phyloP scores from a whole-genome alignment of 2,888 invertebrate species.

The Pterostichus madidus region DNA sequence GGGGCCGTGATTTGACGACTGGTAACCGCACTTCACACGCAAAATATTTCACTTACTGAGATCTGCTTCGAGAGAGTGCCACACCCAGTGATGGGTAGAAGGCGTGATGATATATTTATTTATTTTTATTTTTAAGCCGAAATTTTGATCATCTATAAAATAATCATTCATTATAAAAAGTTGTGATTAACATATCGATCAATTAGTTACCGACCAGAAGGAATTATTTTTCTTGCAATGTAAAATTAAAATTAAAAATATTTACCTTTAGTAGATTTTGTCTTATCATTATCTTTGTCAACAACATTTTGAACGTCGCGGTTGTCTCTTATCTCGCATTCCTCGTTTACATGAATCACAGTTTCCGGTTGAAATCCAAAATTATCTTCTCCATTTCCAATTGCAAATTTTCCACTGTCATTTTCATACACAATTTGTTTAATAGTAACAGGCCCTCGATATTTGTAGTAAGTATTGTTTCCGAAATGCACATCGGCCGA shows the following conservation, averaged over 20 bases:
- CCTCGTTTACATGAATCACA: constrained; percentile 22
- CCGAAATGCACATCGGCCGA: constrained; percentile 88
- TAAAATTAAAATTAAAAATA: no score
- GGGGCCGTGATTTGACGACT: no score
- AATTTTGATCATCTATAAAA: no score
- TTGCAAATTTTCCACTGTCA: constrained; percentile 69
- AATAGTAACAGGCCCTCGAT: constrained; percentile 87
- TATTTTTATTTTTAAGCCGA: no score
- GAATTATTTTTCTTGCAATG: no score
- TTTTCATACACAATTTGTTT: constrained; percentile 83
- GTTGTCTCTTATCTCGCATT: constrained; percentile 23
- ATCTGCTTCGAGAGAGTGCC: no score
- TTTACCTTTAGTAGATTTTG: constrained; percentile 25
- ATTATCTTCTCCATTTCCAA: constrained; percentile 58
- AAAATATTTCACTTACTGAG: no score
- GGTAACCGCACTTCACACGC: no score
- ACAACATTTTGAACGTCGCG: neutral
- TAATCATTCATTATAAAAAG: neutral
- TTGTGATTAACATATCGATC: no score
- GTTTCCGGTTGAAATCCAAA: constrained; percentile 28
- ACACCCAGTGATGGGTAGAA: no score
- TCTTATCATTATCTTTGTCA: neutral
- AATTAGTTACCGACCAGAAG: no score
- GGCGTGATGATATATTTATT: no score
- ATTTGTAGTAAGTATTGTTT: constrained; percentile 84